Evolutionary conservation across 2,113 vertebrate genomes (phyloP).

Genomic region (Clarias batrachus): DNA sequence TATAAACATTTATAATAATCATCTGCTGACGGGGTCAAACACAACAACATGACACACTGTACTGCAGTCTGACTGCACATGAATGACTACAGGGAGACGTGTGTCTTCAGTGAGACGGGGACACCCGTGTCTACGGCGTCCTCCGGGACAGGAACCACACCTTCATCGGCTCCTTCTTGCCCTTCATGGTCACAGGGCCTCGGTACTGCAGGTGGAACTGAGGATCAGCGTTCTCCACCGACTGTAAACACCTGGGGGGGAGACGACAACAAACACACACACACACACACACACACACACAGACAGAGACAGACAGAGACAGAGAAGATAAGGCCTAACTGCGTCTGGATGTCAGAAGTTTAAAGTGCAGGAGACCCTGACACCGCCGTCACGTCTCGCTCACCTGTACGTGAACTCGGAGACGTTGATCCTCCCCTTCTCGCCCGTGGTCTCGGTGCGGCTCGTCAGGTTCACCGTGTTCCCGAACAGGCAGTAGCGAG

Average conservation of each 20-base stretch:
- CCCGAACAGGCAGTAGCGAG: slow-evolving; percentile 96
- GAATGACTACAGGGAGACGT: not conserved
- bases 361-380: no score
- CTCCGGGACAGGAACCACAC: slow-evolving; percentile 97
- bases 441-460: slow-evolving; percentile 96
- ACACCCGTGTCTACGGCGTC: slow-evolving; percentile 66
- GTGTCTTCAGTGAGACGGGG: not conserved
- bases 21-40: not conserved
- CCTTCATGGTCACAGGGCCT: slow-evolving; percentile 96
- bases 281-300: not conserved
- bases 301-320: no score
- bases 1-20: no score
- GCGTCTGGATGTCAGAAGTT: no score
- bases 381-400: slow-evolving; percentile 27
- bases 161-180: slow-evolving; percentile 98
- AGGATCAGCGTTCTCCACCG: slow-evolving; percentile 90
- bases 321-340: no score
- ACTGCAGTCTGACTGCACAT: not conserved
- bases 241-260: slow-evolving; percentile 86
- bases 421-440: slow-evolving; percentile 94
- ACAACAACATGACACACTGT: not conserved
- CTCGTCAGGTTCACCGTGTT: slow-evolving; percentile 98
- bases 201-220: slow-evolving; percentile 91
- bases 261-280: not conserved
- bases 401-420: slow-evolving; percentile 96